Evolutionary conservation across 2,113 vertebrate genomes (phyloP).

Genomic region (Sinocyclocheilus anophthalmus): DNA sequence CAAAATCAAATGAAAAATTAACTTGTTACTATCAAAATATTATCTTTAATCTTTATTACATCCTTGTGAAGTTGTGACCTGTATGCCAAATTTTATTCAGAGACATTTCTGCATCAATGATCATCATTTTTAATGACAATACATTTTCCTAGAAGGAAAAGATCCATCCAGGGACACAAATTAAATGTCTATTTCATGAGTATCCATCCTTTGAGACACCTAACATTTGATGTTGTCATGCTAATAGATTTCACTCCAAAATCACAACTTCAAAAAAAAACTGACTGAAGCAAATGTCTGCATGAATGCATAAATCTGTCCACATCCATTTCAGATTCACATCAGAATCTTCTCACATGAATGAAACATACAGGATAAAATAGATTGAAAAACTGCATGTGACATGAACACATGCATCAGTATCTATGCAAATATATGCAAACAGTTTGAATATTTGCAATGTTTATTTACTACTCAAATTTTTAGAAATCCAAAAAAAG

Average conservation of each 20-base stretch:
- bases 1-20: slow-evolving; percentile 59
- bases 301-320: neutral
- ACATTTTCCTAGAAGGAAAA: slow-evolving; percentile 1
- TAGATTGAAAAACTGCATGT: neutral
- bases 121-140: neutral
- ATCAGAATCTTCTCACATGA: neutral
- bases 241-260: neutral
- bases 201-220: neutral
- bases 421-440: slow-evolving; percentile 14
- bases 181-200: neutral
- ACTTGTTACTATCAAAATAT: neutral
- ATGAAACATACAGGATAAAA: neutral
- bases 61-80: neutral
- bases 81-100: neutral
- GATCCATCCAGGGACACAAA: neutral
- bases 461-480: neutral
- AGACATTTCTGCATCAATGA: neutral
- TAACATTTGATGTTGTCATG: neutral
- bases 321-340: neutral
- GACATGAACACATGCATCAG: neutral
- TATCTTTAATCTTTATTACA: neutral
- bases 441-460: neutral
- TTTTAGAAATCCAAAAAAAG: neutral
- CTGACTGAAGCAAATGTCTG: neutral
- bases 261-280: neutral